These are phyloP conservation scores for Chrysochloris asiatica DNA, from an alignment of 2,113 vertebrate species.

Conservation along the genomic window DNA sequence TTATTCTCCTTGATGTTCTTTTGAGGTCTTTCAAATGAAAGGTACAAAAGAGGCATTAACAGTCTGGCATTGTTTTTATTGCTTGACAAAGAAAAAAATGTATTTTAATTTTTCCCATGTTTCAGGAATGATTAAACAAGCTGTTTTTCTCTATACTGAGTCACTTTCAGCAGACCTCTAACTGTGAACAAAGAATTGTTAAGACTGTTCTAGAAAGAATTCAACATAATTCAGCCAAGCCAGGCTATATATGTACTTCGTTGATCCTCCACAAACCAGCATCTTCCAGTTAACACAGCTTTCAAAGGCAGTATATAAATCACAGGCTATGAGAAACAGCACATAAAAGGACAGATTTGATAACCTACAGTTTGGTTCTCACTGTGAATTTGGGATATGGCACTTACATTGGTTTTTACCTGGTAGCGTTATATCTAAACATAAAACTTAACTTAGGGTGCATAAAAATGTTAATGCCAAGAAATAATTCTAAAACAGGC, in stretches of 20 bases:
- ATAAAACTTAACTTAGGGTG: conserved; percentile 81
- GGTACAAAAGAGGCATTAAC: conserved; percentile 86
- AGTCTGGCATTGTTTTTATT: conserved; percentile 85
- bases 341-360: conserved; percentile 65
- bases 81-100: conserved; percentile 81
- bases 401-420: conserved; percentile 72
- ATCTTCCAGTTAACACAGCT: conserved; percentile 56
- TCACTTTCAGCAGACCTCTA: conserved; percentile 80
- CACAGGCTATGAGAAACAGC: conserved; percentile 54
- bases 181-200: conserved; percentile 71
- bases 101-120: conserved; percentile 84
- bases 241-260: conserved; percentile 22
- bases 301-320: conserved; percentile 71
- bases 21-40: conserved; percentile 85
- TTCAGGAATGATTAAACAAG: conserved; percentile 82
- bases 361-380: conserved; percentile 41
- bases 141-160: conserved; percentile 70
- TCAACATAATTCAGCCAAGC: conserved; percentile 57
- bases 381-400: conserved; percentile 46
- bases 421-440: conserved; percentile 55
- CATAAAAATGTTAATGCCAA: conserved; percentile 82
- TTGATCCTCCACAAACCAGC: conserved; percentile 46
- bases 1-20: conserved; percentile 84
- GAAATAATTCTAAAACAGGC: conserved; percentile 81
- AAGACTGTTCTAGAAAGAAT: conserved; percentile 71